A percentile compares a stretch with the other conserved stretches of the same genome.
phyloP scores from a whole-genome alignment of 2,888 invertebrate genomes.

The Altica lythri region DNA sequence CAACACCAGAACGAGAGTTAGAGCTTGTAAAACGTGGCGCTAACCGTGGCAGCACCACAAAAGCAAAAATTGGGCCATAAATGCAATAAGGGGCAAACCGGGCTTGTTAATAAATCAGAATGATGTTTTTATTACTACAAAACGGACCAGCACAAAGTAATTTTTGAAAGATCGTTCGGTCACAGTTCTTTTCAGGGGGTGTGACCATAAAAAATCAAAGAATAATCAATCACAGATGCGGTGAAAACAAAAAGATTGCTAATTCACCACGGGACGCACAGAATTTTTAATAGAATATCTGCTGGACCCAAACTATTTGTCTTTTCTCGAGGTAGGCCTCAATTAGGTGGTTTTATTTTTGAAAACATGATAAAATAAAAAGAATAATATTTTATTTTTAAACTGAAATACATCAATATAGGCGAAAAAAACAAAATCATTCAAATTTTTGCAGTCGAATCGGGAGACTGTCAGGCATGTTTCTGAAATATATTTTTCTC shows the following conservation, averaged over 20 bases:
- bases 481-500: too few species aligned
- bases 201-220: slow-evolving; percentile 26
- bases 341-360: too few species aligned
- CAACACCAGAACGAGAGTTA: slow-evolving; percentile 21
- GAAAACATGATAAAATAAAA: too few species aligned
- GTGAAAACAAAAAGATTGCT: slow-evolving; percentile 31
- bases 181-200: slow-evolving; percentile 24
- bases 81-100: slow-evolving; percentile 39
- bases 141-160: slow-evolving; percentile 42
- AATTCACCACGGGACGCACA: slow-evolving; percentile 25
- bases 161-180: slow-evolving; percentile 32
- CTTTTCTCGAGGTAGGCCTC: too few species aligned
- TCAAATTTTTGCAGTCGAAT: too few species aligned
- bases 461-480: too few species aligned
- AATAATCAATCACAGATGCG: slow-evolving; percentile 22
- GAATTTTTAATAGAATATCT: slow-evolving; percentile 28
- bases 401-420: too few species aligned
- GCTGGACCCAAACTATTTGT: too few species aligned
- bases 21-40: slow-evolving; percentile 24
- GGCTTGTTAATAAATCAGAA: slow-evolving; percentile 47
- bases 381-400: too few species aligned
- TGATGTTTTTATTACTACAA: slow-evolving; percentile 48
- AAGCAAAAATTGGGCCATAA: slow-evolving; percentile 42
- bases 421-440: too few species aligned
- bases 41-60: slow-evolving; percentile 33